Conservation (phyloP, 2,113 vertebrate genomes). For the Ameiurus melas region DNA sequence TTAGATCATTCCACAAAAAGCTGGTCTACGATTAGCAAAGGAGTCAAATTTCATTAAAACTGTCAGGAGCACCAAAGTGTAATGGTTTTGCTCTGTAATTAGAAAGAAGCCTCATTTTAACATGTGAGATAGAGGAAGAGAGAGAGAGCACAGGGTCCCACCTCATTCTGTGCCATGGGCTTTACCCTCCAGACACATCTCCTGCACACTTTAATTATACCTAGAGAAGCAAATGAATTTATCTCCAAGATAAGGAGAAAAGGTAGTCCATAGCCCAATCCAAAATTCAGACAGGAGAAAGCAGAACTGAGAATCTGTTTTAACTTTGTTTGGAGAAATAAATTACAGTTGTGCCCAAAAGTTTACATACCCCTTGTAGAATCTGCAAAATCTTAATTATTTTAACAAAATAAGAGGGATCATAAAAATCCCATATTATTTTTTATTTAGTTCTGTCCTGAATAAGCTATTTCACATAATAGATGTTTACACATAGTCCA, state of each 20-base stretch:
- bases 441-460: no score
- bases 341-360: not conserved
- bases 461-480: no score
- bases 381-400: no score
- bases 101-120: slow-evolving; percentile 26
- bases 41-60: not conserved
- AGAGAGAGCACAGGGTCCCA: slow-evolving; percentile 31
- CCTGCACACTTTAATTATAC: slow-evolving; percentile 50
- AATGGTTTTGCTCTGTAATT: slow-evolving; percentile 49
- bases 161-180: slow-evolving; percentile 38
- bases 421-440: no score
- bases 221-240: slow-evolving; percentile 37
- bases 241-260: slow-evolving; percentile 19
- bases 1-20: not conserved
- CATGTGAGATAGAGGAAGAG: slow-evolving; percentile 16
- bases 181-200: slow-evolving; percentile 51
- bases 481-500: no score
- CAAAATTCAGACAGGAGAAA: slow-evolving; percentile 8
- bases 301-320: not conserved
- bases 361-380: no score
- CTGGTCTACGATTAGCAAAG: not conserved
- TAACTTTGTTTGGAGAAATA: not conserved
- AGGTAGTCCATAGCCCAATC: not conserved
- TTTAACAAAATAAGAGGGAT: no score
- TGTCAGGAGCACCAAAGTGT: slow-evolving; percentile 5